These are phyloP conservation scores for Thelohanellus kitauei DNA, from an alignment of 30 jellyfish, hydroid and myxozoan species.

Conservation along the genomic window DNA sequence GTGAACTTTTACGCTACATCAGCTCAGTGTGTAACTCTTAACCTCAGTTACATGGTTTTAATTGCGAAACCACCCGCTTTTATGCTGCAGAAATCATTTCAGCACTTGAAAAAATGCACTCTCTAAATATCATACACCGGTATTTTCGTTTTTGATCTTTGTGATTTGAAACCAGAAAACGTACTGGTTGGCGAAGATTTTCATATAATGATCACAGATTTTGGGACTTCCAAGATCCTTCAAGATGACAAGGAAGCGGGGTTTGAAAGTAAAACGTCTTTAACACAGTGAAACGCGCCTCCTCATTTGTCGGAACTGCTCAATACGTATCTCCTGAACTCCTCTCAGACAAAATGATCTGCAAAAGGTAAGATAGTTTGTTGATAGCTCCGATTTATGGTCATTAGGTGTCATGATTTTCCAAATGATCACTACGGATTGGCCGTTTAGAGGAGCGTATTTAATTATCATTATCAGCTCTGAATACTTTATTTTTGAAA, in stretches of 20 bases:
- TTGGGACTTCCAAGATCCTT: constrained; percentile 71
- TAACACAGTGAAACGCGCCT: constrained; percentile 15
- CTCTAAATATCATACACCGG: constrained; percentile 77
- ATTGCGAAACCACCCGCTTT: constrained; percentile 50
- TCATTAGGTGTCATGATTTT: constrained; percentile 70
- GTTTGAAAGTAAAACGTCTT: background rate
- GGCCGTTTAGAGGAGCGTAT: constrained; percentile 72
- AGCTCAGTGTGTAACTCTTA: constrained; percentile 20
- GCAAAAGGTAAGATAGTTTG: constrained; percentile 25
- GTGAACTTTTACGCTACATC: constrained; percentile 46
- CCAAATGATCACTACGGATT: constrained; percentile 47
- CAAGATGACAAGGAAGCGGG: background rate
- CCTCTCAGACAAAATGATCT: constrained; percentile 23
- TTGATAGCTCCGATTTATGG: constrained; percentile 70
- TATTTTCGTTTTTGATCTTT: constrained; percentile 2
- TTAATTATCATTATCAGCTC: constrained; percentile 11
- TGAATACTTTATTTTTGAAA: constrained; percentile 74
- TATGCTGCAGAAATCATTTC: constrained; percentile 62
- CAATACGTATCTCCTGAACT: constrained; percentile 93
- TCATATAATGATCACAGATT: constrained; percentile 74
- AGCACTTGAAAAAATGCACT: constrained; percentile 58
- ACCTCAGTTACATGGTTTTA: constrained; percentile 53
- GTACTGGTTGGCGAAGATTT: constrained; percentile 35
- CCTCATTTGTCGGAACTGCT: constrained; percentile 93
- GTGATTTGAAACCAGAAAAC: constrained; percentile 89